Conservation (phyloP, 2,113 vertebrate genomes). For the Paradoxurus hermaphroditus region DNA sequence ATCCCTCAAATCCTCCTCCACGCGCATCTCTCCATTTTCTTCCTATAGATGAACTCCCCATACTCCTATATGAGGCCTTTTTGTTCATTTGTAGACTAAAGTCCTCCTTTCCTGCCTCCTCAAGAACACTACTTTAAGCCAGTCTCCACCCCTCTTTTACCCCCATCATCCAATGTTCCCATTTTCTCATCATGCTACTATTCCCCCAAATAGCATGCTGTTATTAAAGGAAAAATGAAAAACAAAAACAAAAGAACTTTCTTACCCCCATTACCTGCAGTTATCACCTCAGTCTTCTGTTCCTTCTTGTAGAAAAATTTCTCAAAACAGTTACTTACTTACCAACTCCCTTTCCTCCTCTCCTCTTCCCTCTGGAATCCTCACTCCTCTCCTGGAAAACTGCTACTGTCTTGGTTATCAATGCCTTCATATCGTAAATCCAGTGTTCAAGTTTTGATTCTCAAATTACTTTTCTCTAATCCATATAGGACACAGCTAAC, state of each 20-base stretch:
- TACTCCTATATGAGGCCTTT: too few species aligned
- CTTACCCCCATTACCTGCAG: not conserved
- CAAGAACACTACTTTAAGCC: not conserved
- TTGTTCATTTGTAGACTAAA: not conserved
- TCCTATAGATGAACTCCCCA: not conserved
- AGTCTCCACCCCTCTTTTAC: not conserved
- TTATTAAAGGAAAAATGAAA: not conserved
- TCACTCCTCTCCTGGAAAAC: not conserved
- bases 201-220: not conserved
- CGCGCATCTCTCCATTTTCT: not conserved
- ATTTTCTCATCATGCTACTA: not conserved
- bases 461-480: not conserved
- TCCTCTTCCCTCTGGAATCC: not conserved
- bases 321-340: not conserved
- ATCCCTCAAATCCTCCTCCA: not conserved
- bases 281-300: not conserved
- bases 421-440: not conserved
- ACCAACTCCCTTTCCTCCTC: not conserved
- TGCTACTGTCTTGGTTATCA: not conserved
- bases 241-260: too few species aligned
- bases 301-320: not conserved
- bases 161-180: not conserved
- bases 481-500: not conserved
- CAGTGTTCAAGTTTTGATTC: not conserved
- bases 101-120: not conserved